Evolutionary conservation across 2,113 vertebrate genomes (phyloP).

Genomic region (Mus pahari): DNA sequence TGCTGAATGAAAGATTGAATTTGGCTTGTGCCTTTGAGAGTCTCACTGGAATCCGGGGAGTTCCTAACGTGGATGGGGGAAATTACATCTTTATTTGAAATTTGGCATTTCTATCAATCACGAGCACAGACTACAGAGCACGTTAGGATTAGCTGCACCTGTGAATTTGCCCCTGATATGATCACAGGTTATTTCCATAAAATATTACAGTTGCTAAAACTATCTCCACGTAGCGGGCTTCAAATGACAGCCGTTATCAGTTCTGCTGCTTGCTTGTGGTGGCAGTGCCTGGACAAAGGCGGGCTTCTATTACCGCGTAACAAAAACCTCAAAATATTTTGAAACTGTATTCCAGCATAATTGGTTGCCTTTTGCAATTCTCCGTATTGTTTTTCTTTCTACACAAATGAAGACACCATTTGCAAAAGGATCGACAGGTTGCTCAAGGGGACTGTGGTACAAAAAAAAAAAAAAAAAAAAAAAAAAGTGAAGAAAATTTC

Average conservation of each 20-base stretch:
- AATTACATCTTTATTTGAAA: slow-evolving; percentile 38
- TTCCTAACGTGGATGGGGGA: slow-evolving; percentile 8
- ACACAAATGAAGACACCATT: background rate
- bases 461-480: too few relatives aligned
- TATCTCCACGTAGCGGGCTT: background rate
- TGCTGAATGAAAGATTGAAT: slow-evolving; percentile 21
- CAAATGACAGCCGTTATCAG: background rate
- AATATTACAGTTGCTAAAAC: background rate
- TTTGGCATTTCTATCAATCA: slow-evolving; percentile 20
- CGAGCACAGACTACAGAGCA: background rate
- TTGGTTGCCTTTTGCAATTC: slow-evolving; percentile 38
- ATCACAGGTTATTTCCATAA: slow-evolving; percentile 38
- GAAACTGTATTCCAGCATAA: background rate
- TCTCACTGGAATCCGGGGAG: background rate
- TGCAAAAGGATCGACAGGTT: background rate
- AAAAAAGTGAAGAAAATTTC: background rate
- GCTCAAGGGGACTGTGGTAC: background rate
- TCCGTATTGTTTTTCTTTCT: background rate
- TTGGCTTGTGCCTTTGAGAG: background rate
- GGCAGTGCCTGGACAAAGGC: background rate
- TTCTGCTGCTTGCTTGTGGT: background rate
- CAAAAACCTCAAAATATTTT: slow-evolving; percentile 38
- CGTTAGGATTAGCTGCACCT: background rate
- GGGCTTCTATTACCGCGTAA: background rate
- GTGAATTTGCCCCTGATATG: slow-evolving; percentile 33